Conservation (phyloP, 2,113 vertebrate species). For the Bubo blakistoni region DNA sequence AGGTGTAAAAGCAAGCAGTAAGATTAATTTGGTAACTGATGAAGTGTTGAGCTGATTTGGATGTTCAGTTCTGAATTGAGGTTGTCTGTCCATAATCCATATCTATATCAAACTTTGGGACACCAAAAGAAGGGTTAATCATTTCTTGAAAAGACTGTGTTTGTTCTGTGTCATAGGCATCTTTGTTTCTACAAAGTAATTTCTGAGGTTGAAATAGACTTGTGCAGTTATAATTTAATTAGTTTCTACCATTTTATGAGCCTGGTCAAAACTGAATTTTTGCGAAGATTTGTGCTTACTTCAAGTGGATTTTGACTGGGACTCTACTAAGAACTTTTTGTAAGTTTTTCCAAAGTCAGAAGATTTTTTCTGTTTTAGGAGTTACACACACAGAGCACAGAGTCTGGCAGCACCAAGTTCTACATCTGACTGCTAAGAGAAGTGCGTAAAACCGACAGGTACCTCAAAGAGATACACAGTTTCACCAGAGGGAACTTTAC, state of each 20-base stretch:
- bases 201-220: background rate
- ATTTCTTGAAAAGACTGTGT: background rate
- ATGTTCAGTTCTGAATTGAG: background rate
- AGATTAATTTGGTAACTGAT: background rate
- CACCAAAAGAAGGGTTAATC: background rate
- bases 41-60: background rate
- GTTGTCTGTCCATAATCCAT: background rate
- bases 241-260: background rate
- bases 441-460: background rate
- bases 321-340: background rate
- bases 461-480: fast-evolving
- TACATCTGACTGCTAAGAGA: background rate
- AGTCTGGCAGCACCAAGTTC: background rate
- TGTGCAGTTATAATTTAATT: background rate
- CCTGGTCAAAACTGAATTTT: background rate
- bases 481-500: background rate
- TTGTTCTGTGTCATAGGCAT: background rate
- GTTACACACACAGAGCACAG: background rate
- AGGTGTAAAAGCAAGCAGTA: background rate
- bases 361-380: background rate
- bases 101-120: background rate
- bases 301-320: background rate
- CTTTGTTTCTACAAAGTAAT: background rate
- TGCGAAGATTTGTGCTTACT: background rate
- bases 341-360: background rate